phyloP scores from a whole-genome alignment of 2,888 invertebrate genomes.

The Dione vanillae region DNA sequence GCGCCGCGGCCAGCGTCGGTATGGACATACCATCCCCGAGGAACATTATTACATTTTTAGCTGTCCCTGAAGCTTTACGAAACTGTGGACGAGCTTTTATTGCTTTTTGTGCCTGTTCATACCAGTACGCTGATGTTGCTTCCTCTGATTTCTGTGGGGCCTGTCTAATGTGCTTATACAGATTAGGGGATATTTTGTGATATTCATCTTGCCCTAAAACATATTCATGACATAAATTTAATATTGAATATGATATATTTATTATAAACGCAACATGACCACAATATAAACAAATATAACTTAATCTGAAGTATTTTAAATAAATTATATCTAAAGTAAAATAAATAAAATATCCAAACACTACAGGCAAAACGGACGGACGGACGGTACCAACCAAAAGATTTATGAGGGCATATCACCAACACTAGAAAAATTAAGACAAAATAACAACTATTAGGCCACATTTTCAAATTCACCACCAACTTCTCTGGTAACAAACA shows the following conservation, averaged over 20 bases:
- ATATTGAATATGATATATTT: no score
- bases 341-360: no score
- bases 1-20: slow-evolving; percentile 86
- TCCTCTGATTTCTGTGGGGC: slow-evolving; percentile 43
- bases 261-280: no score
- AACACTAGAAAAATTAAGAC: background rate
- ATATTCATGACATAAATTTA: background rate
- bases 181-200: slow-evolving; percentile 2
- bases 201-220: slow-evolving; percentile 20
- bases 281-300: no score
- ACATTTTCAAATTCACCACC: background rate
- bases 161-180: background rate
- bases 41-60: slow-evolving; percentile 87
- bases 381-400: background rate
- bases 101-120: slow-evolving; percentile 67
- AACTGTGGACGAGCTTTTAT: slow-evolving; percentile 65
- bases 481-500: background rate
- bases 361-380: no score
- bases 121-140: slow-evolving; percentile 72
- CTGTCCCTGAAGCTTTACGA: slow-evolving; percentile 50
- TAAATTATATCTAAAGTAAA: background rate
- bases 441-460: background rate
- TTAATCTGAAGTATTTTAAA: no score
- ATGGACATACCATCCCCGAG: slow-evolving; percentile 91
- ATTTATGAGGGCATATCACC: background rate